These are phyloP conservation scores for Malaclemys terrapin DNA, from an alignment of 2,113 vertebrate genomes.

Conservation along the genomic window DNA sequence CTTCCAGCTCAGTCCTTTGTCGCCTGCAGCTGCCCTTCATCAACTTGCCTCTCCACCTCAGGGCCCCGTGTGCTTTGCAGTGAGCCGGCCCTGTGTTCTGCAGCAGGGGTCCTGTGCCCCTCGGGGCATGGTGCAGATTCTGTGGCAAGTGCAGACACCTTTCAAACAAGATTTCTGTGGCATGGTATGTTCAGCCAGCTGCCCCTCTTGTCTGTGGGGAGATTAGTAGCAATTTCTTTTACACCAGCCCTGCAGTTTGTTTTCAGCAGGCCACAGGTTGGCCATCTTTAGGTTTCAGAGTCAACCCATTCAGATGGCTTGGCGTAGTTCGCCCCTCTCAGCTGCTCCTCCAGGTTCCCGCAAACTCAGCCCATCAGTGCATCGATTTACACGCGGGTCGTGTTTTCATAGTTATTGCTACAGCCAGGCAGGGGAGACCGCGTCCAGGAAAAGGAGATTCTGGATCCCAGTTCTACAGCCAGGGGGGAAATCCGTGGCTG, in stretches of 20 bases:
- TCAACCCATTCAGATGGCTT: not conserved
- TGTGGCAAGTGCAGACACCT: fast-evolving
- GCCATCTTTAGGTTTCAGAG: not conserved
- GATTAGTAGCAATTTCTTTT: not conserved
- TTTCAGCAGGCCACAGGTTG: not conserved
- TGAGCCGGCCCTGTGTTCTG: not conserved
- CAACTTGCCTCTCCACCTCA: too few species aligned
- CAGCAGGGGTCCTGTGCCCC: not conserved
- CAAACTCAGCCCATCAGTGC: not conserved
- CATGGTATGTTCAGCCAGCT: not conserved
- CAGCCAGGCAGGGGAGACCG: not conserved
- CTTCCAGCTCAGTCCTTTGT: not conserved
- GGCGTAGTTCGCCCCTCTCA: not conserved
- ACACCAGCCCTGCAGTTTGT: not conserved
- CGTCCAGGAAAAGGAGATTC: not conserved
- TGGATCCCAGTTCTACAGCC: too few species aligned
- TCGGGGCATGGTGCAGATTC: fast-evolving
- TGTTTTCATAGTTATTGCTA: not conserved
- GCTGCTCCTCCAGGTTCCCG: not conserved
- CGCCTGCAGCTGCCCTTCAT: not conserved
- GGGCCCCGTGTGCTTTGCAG: not conserved
- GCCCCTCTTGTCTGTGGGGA: not conserved
- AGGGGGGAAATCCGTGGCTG: not conserved
- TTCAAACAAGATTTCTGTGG: too few species aligned
- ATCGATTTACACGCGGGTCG: not conserved